Evolutionary conservation across 2,888 invertebrate genomes (phyloP), one percentile per base, ranked within the genome.

Genomic region (Pammene aurita): DNA sequence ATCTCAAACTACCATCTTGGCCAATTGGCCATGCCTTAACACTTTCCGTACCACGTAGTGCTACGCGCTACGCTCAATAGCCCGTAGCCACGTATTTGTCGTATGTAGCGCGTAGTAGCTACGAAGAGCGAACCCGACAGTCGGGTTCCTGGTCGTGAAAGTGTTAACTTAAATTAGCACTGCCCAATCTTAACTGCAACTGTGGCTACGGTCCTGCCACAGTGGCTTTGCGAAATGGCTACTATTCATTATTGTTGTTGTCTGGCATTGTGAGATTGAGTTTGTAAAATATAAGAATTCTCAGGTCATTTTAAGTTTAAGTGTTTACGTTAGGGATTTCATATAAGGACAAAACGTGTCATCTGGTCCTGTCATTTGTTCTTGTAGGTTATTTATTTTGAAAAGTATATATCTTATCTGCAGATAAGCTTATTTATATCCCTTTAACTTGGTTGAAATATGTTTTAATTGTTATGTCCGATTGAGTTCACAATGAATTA

Each of bases 371-470:
- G 13, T 57, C 44, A 44, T 44, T 54, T 42, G 10, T 54, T 26
- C 14, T 11, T 41, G 14, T 44, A 44, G 26, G 26, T 26, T 44
- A 34, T 14, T 5, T 5, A 10, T 26, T 26, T 14, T 14, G n/a
- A 38, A 55, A 14, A 14, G 38, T 9, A n/a, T 54, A 9, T 58
- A 26, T 44, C 26, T n/a, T 26, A 44, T 10, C 26, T 44, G 11
- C 13, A 26, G 44, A 58, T 58, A 58, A 34, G n/a, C 44, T 58
- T 54, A 26, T 58, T 58, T 54, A 54, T 54, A 7, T 54, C 34
- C 7, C 13, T 26, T 18, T 34, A 34, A 54, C 9, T 26, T 34
- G 4, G n/a, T 58, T 57, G 7, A 16, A 18, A 13, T 57, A 18
- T n/a, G 18, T n/a, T 16, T 13, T 48, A 11, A 11, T 35, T 16